Evolutionary conservation across 2,888 invertebrate genomes (phyloP).

Genomic region (Trisateles emortualis): DNA sequence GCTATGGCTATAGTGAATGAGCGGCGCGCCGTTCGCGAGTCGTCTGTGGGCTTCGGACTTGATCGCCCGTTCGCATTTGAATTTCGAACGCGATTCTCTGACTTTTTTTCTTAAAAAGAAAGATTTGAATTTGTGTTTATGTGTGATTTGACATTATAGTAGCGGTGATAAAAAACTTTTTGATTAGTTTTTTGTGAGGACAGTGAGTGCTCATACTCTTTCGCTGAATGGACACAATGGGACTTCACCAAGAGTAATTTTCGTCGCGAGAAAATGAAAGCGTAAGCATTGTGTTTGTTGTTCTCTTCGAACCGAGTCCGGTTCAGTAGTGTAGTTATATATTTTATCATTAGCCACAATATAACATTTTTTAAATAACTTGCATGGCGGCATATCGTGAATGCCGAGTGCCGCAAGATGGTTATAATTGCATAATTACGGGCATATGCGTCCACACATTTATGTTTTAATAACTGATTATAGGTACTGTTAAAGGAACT

Average conservation of each 20-base stretch:
- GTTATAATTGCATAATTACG: conserved; percentile 54
- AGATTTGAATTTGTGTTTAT: conserved; percentile 28
- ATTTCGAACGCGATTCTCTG: conserved; percentile 58
- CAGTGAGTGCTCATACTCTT: conserved; percentile 64
- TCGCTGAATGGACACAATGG: conserved; percentile 74
- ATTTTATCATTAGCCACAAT: conserved; percentile 11
- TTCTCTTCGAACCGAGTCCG: conserved; percentile 44
- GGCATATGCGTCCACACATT: conserved; percentile 8
- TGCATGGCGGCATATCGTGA: conserved; percentile 2
- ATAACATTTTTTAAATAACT: not conserved
- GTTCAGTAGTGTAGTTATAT: conserved; percentile 23
- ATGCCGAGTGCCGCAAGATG: conserved; percentile 52
- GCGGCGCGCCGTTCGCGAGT: conserved; percentile 74
- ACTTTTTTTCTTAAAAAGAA: conserved; percentile 32
- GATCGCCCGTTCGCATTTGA: conserved; percentile 79
- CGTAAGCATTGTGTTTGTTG: conserved; percentile 76
- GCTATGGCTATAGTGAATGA: conserved; percentile 67
- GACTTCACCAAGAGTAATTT: conserved; percentile 73
- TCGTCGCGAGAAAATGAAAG: conserved; percentile 81
- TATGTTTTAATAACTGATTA: not conserved
- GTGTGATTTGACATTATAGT: conserved; percentile 22
- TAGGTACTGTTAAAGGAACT: not conserved
- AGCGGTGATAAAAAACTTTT: conserved; percentile 44
- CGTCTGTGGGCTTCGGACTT: conserved; percentile 77
- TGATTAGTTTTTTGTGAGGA: conserved; percentile 52